Evolutionary conservation across 2,113 vertebrate species (phyloP).

Genomic region (Verasper variegatus): DNA sequence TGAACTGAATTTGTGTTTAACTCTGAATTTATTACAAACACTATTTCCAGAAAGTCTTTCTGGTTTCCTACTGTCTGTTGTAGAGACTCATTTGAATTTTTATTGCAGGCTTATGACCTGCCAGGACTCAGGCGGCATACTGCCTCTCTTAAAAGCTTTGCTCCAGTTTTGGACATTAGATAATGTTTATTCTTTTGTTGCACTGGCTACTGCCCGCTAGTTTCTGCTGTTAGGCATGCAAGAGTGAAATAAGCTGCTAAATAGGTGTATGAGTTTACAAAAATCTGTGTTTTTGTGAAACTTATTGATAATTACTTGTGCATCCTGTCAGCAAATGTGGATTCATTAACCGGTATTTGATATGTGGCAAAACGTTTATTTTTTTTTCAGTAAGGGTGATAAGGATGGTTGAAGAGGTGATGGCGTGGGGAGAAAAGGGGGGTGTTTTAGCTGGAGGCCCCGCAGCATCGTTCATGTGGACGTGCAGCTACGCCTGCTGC

Average conservation of each 20-base stretch:
- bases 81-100: constrained; percentile 61
- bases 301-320: constrained; percentile 42
- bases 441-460: constrained; percentile 50
- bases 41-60: constrained; percentile 28
- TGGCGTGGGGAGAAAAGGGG: constrained; percentile 41
- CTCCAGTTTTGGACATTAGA: constrained; percentile 31
- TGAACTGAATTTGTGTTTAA: constrained; percentile 31
- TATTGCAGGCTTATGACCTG: constrained; percentile 63
- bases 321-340: constrained; percentile 55
- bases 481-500: constrained; percentile 55
- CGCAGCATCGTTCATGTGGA: constrained; percentile 65
- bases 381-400: constrained; percentile 43
- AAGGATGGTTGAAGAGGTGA: constrained; percentile 73
- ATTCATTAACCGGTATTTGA: constrained; percentile 59
- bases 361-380: constrained; percentile 62
- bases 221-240: constrained; percentile 22
- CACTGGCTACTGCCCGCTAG: constrained; percentile 20
- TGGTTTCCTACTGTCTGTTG: constrained; percentile 35
- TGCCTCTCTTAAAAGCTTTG: constrained; percentile 46
- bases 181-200: constrained; percentile 51
- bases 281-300: constrained; percentile 22
- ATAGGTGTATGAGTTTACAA: constrained; percentile 34
- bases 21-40: constrained; percentile 42
- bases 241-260: constrained; percentile 46
- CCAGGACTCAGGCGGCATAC: constrained; percentile 50